These are phyloP conservation scores for Chironomus tepperi DNA, from an alignment of 1,140 invertebrate species.

Conservation along the genomic window DNA sequence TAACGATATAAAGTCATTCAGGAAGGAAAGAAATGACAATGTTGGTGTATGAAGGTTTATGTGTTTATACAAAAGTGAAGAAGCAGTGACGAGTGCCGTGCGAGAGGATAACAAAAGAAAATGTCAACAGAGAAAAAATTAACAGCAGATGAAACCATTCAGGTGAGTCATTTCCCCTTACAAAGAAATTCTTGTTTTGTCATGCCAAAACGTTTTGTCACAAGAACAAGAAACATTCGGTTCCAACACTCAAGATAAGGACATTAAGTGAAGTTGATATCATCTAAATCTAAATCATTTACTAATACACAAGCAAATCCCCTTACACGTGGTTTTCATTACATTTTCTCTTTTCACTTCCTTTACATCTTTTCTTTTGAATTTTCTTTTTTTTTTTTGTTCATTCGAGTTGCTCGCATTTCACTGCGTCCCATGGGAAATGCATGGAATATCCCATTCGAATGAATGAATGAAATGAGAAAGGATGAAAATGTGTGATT, in stretches of 20 bases:
- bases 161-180: neutral
- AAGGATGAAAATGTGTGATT: too few relatives aligned
- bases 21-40: neutral
- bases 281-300: too few relatives aligned
- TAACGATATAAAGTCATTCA: neutral
- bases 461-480: neutral
- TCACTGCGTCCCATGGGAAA: conserved; percentile 1
- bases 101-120: neutral
- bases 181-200: too few relatives aligned
- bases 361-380: neutral
- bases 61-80: neutral
- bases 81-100: neutral
- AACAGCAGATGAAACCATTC: conserved; percentile 6
- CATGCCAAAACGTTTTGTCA: too few relatives aligned
- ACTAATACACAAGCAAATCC: too few relatives aligned
- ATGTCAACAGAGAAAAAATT: conserved; percentile 18
- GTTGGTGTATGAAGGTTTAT: neutral
- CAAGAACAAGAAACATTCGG: too few relatives aligned
- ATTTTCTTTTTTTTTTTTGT: neutral
- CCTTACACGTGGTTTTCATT: conserved; percentile 6
- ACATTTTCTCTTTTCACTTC: neutral
- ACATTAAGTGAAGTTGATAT: too few relatives aligned
- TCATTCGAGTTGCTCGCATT: neutral
- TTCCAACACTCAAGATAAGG: too few relatives aligned
- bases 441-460: neutral